phyloP scores from a whole-genome alignment of 2,888 invertebrate genomes.

The Oligia strigilis region DNA sequence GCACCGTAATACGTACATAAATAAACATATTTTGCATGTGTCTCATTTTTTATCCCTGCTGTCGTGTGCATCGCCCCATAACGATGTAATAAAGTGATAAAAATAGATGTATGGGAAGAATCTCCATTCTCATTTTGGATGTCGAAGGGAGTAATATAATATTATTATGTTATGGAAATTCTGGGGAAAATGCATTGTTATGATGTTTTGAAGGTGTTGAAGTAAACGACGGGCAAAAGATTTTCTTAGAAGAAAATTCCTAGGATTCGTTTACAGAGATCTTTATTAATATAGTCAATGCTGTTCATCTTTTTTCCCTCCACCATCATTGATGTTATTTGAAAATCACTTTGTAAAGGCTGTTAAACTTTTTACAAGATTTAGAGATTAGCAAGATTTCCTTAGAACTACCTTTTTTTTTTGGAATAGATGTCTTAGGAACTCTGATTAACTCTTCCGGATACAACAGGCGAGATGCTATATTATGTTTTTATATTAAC shows the following conservation, averaged over 20 bases:
- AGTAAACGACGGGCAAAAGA: neutral
- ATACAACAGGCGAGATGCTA: neutral
- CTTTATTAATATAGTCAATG: neutral
- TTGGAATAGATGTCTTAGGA: neutral
- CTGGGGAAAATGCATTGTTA: neutral
- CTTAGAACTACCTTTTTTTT: neutral
- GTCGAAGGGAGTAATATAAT: conserved; percentile 30
- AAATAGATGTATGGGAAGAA: conserved; percentile 54
- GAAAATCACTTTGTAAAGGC: neutral
- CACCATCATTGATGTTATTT: neutral
- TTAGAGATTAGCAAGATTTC: neutral
- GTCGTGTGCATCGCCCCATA: conserved; percentile 34
- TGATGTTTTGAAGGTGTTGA: neutral
- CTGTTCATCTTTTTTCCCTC: neutral
- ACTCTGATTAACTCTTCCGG: neutral
- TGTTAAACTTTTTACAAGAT: neutral
- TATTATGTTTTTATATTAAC: neutral
- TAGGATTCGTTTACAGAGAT: neutral
- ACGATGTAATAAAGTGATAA: conserved; percentile 58
- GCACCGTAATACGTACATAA: conserved; percentile 57
- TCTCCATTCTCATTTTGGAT: conserved; percentile 50
- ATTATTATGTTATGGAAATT: conserved; percentile 14
- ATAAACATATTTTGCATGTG: conserved; percentile 59
- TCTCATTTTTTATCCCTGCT: conserved; percentile 54
- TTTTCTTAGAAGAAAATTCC: neutral